Conservation (phyloP, 2,113 vertebrate genomes). For the Psittacus erithacus region DNA sequence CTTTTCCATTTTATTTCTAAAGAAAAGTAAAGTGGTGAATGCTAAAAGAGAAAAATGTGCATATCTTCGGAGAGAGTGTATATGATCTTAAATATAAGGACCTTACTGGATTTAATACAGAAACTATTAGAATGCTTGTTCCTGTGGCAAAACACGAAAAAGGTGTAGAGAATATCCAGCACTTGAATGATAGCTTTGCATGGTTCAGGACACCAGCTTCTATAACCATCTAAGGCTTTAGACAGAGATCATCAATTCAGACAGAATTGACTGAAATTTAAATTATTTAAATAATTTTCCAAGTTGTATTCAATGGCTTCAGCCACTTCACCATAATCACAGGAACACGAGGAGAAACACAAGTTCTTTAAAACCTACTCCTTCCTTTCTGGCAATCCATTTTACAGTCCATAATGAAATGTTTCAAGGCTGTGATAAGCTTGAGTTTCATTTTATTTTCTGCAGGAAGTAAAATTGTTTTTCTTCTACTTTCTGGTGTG, state of each 20-base stretch:
- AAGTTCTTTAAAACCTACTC: neutral
- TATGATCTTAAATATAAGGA: neutral
- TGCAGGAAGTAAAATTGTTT: neutral
- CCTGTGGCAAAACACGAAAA: neutral
- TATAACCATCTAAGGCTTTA: neutral
- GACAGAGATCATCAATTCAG: neutral
- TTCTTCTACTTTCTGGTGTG: neutral
- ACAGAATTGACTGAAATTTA: neutral
- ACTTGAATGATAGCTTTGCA: neutral
- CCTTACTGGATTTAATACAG: neutral
- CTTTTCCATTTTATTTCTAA: neutral
- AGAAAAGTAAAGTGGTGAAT: neutral
- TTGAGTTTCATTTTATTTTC: neutral
- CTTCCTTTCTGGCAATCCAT: neutral
- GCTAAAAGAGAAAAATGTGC: accelerated
- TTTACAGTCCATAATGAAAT: neutral
- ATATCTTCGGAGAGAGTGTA: neutral
- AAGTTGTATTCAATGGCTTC: neutral
- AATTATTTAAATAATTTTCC: neutral
- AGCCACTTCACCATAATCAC: neutral
- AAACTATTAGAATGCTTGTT: neutral
- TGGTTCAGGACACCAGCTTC: neutral
- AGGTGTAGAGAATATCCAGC: neutral
- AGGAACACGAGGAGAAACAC: neutral
- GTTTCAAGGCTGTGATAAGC: neutral